Conservation (phyloP, 2,888 invertebrate genomes). For the Clivina fossor region DNA sequence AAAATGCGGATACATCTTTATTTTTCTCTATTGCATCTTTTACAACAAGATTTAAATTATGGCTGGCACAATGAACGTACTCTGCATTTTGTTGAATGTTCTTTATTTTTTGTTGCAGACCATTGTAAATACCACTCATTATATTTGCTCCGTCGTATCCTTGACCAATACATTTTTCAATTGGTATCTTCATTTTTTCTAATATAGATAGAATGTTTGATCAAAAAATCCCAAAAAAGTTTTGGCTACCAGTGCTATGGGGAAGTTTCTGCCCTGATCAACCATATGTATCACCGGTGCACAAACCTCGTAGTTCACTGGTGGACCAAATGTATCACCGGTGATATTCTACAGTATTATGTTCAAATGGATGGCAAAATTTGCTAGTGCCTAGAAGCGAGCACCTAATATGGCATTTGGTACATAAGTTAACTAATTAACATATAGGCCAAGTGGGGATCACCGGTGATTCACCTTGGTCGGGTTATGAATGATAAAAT, state of each 20-base stretch:
- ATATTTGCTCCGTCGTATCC: slow-evolving; percentile 10
- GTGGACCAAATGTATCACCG: slow-evolving; percentile 4
- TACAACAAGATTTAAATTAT: slow-evolving; percentile 27
- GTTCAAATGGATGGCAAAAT: slow-evolving; percentile 4
- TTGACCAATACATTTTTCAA: slow-evolving; percentile 2
- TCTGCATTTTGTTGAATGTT: slow-evolving; percentile 33
- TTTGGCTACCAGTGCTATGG: slow-evolving; percentile 3
- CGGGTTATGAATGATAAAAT: not conserved
- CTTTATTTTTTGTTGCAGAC: slow-evolving; percentile 38
- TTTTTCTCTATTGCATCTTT: slow-evolving; percentile 16
- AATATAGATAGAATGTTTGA: not conserved
- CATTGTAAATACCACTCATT: slow-evolving; percentile 24
- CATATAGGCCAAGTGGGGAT: not conserved
- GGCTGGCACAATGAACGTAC: slow-evolving; percentile 29
- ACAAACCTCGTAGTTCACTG: slow-evolving; percentile 4
- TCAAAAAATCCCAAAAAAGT: slow-evolving; percentile 8
- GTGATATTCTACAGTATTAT: not conserved
- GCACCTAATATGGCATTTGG: slow-evolving; percentile 1
- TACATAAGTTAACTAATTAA: not conserved
- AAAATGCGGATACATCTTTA: slow-evolving; percentile 14
- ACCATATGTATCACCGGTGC: slow-evolving; percentile 7
- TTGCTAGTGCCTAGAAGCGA: slow-evolving; percentile 1
- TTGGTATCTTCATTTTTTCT: not conserved
- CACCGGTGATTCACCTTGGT: slow-evolving; percentile 4
- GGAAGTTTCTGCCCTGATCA: slow-evolving; percentile 5